Percentiles rank a stretch among this genome's conserved stretches.
Conservation (phyloP, 2,113 vertebrate genomes). For the Chaetops frenatus region DNA sequence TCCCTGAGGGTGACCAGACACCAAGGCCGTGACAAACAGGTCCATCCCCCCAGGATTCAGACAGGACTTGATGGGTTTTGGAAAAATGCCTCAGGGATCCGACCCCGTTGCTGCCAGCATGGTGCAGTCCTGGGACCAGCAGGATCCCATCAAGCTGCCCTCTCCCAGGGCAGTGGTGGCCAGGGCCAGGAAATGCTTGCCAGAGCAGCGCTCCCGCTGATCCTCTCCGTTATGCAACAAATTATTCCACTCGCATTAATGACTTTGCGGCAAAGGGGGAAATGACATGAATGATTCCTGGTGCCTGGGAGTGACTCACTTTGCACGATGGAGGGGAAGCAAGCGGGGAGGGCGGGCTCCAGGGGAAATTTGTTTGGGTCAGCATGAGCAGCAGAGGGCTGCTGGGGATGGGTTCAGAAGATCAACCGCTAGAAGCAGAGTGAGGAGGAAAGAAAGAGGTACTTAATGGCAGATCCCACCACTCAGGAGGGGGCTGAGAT, state of each 20-base stretch:
- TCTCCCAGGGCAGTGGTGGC: background rate
- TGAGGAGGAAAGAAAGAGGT: background rate
- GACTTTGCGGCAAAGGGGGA: slow-evolving; percentile 57
- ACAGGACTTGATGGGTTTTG: background rate
- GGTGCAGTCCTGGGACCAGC: rapidly evolving
- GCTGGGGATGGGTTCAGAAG: background rate
- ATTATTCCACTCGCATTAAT: slow-evolving; percentile 56
- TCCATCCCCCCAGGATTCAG: background rate
- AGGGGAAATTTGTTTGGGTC: background rate
- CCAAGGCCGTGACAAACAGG: rapidly evolving
- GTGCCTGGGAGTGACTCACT: slow-evolving; percentile 37
- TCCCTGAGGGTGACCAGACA: background rate
- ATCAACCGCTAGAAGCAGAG: background rate
- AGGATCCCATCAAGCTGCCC: background rate
- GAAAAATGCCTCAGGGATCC: background rate
- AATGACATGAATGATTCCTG: slow-evolving; percentile 46
- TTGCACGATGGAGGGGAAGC: background rate
- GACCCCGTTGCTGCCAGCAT: background rate
- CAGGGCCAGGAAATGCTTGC: background rate
- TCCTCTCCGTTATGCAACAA: slow-evolving; percentile 44
- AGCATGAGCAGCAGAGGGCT: background rate
- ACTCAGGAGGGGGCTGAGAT: background rate
- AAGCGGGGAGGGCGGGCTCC: rapidly evolving
- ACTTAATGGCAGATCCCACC: background rate
- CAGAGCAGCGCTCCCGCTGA: background rate